phyloP scores from a whole-genome alignment of 2,888 invertebrate species.

The Pinctada fucata region DNA sequence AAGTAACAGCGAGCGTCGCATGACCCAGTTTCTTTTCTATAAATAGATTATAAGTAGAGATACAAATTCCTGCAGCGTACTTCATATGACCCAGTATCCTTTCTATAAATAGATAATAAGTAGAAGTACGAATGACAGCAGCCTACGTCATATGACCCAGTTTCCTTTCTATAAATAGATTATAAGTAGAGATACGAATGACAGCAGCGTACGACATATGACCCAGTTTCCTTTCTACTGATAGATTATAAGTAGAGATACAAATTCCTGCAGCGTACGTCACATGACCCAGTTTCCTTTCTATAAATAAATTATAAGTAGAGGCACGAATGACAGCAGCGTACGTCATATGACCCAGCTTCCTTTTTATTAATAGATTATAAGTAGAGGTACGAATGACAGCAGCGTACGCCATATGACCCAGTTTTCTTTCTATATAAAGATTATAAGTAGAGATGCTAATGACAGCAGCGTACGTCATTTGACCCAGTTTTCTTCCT shows the following conservation, averaged over 20 bases:
- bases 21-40: conserved; percentile 29
- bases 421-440: neutral
- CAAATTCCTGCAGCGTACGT: neutral
- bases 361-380: neutral
- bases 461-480: conserved; percentile 7
- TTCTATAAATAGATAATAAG: conserved; percentile 4
- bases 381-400: neutral
- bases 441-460: conserved; percentile 17
- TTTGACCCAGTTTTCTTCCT: conserved; percentile 29
- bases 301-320: too few relatives aligned
- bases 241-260: conserved; percentile 14
- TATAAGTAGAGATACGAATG: too few relatives aligned
- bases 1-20: conserved; percentile 3
- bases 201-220: too few relatives aligned
- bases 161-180: conserved; percentile 5
- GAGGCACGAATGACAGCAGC: too few relatives aligned
- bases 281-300: conserved; percentile 34
- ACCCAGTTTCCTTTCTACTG: too few relatives aligned
- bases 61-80: too few relatives aligned
- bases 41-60: too few relatives aligned
- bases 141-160: conserved; percentile 29
- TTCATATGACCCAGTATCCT: too few relatives aligned
- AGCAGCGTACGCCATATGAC: too few relatives aligned
- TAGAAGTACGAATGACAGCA: neutral
- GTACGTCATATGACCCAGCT: too few relatives aligned